These are phyloP conservation scores for Macquaria ambigua DNA, from an alignment of 2,113 vertebrate genomes.

Conservation along the genomic window DNA sequence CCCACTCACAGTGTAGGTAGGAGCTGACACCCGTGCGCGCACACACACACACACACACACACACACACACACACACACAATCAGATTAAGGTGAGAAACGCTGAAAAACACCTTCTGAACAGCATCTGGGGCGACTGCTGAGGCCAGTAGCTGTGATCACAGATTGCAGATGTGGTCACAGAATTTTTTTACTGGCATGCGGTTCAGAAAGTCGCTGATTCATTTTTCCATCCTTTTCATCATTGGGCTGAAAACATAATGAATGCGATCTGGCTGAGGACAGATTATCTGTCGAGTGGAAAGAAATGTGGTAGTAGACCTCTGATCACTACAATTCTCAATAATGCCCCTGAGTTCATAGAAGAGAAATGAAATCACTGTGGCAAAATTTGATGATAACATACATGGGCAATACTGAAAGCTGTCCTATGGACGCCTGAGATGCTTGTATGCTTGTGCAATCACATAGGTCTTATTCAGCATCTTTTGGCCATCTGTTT, in stretches of 20 bases:
- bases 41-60: slow-evolving; percentile 20
- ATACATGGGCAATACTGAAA: slow-evolving; percentile 7
- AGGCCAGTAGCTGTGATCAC: slow-evolving; percentile 29
- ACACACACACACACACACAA: slow-evolving; percentile 25
- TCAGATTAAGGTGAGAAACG: slow-evolving; percentile 26
- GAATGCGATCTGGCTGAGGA: slow-evolving; percentile 32
- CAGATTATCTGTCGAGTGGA: slow-evolving; percentile 40
- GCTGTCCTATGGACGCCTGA: background rate
- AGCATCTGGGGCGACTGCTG: slow-evolving; percentile 18
- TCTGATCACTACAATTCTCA: slow-evolving; percentile 9
- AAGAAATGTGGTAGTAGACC: slow-evolving; percentile 27
- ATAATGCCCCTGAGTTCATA: slow-evolving; percentile 21
- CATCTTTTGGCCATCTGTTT: background rate
- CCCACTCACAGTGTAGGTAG: slow-evolving; percentile 99
- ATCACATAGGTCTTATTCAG: background rate
- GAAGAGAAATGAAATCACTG: slow-evolving; percentile 19
- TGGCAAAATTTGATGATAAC: background rate
- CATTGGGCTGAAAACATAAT: slow-evolving; percentile 22
- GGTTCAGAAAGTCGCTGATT: background rate
- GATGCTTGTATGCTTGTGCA: background rate
- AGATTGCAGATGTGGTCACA: slow-evolving; percentile 34
- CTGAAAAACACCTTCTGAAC: slow-evolving; percentile 25
- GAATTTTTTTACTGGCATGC: background rate
- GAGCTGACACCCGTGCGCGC: slow-evolving; percentile 85
- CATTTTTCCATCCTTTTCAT: slow-evolving; percentile 18